A percentile compares a stretch with the other conserved stretches of the same genome.
Evolutionary conservation across 2,888 invertebrate species (phyloP).

Genomic region (Spialia ferax): DNA sequence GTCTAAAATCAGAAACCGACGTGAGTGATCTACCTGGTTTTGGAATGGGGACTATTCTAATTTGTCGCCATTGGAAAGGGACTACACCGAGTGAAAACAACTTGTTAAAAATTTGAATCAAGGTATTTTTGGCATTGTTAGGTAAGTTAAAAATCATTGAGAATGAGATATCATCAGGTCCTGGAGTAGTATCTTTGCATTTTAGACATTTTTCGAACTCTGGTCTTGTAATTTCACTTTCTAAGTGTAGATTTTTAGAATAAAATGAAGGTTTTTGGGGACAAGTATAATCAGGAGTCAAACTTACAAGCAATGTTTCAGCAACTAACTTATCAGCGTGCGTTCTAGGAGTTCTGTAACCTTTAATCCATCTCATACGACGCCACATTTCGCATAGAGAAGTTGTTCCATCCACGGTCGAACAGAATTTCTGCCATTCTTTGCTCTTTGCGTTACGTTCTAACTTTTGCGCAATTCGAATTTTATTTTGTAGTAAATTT

Average conservation of each 20-base stretch:
- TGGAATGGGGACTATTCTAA: background rate
- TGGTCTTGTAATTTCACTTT: background rate
- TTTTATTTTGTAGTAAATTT: conserved; percentile 22
- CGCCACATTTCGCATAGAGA: conserved; percentile 14
- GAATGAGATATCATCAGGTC: conserved; percentile 6
- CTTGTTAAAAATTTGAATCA: background rate
- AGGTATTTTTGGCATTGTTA: background rate
- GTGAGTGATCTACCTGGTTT: background rate
- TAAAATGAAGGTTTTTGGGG: background rate
- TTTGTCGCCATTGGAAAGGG: background rate
- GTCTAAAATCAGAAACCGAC: background rate
- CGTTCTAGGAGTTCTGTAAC: background rate
- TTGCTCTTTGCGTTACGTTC: background rate
- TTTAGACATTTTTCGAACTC: conserved; percentile 15
- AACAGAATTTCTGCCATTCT: conserved; percentile 9
- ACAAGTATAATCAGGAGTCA: conserved; percentile 15
- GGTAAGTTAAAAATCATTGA: conserved; percentile 12
- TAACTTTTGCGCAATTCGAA: background rate
- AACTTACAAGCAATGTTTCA: background rate
- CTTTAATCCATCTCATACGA: conserved; percentile 24
- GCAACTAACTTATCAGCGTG: background rate
- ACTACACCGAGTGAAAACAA: background rate
- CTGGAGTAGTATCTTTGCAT: conserved; percentile 5
- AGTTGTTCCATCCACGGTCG: conserved; percentile 12
- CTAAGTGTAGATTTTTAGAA: conserved; percentile 4